Base-by-base conservation (phyloP, 2,113 vertebrate species). In the Laterallus jamaicensis region DNA sequence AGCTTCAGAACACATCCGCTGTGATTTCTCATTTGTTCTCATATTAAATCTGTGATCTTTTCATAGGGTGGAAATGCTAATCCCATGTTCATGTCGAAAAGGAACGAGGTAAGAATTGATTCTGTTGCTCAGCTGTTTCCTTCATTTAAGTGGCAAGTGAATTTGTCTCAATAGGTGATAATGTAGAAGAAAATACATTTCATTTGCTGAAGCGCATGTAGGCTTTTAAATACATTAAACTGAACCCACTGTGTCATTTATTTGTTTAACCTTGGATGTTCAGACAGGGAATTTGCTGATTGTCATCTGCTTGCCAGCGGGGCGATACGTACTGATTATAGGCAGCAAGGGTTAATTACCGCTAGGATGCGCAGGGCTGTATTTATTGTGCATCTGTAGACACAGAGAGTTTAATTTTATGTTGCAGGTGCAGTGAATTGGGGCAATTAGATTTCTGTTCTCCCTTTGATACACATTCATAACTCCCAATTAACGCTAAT, bases 51-150 rank as follows among this genome's bases (percentile, higher is more conserved):
- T 40, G 74, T 96, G 85, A 47, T 97, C 93, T 86, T 96, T 92
- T 97, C 91, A 44, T 95, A 99, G 99, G 99, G 98, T 97, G 98
- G 98, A 97, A 99, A 98, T 86, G 97, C 98, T 75, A 99, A 98
- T 97, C 95, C 99, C 96, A 98, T 98, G 95, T 98, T 99, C 95
- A 97, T 99, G 96, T 97, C 99, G 94, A 99, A 99, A 97, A 99
- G 98, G 96, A 99, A 98, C 18, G 99, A 99, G 99, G 99, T 99
- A 99, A 98, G 98, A 90, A 91, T 55, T 24, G 80, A 88, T 55
- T 52, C 47, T 1, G 4, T 87, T 88, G 71, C 79, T 87, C 90
- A 82, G 56, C 54, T 77, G 42, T 63, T 88, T 32, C 66, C 60
- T 73, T 77, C 85, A 58, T 81, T 82, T 63, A 84, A 89, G 26